These are phyloP conservation scores for Hypolimnas misippus DNA, from an alignment of 2,888 invertebrate species.

Conservation along the genomic window DNA sequence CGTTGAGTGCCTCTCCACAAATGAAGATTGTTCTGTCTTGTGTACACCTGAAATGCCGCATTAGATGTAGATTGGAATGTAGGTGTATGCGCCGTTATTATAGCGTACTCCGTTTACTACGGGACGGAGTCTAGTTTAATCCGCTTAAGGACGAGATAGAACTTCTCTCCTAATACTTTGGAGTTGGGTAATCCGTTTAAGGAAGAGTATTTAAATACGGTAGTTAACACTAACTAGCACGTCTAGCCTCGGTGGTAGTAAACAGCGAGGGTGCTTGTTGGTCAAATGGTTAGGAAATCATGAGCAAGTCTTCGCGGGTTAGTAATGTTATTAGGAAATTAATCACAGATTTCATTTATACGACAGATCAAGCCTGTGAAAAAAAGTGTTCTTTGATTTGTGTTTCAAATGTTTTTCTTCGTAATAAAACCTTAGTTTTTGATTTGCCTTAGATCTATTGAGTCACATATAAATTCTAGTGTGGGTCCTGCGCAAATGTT, in stretches of 20 bases:
- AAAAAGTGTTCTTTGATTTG: no score
- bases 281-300: no score
- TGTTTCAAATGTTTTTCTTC: no score
- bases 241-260: neutral
- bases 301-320: no score
- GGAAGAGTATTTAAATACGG: conserved; percentile 3
- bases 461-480: no score
- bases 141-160: neutral
- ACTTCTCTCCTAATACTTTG: neutral
- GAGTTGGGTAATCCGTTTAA: neutral
- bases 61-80: neutral
- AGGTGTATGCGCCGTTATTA: neutral
- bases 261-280: no score
- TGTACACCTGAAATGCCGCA: conserved; percentile 10
- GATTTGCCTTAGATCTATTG: no score
- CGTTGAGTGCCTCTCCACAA: neutral
- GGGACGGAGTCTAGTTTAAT: neutral
- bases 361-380: no score
- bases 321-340: neutral
- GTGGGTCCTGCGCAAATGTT: no score
- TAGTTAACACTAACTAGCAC: conserved; percentile 4
- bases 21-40: conserved; percentile 7
- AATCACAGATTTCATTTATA: no score
- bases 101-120: neutral
- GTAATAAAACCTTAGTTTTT: no score